Base-by-base conservation (phyloP, 2,888 invertebrate genomes). In the Operophtera brumata region DNA sequence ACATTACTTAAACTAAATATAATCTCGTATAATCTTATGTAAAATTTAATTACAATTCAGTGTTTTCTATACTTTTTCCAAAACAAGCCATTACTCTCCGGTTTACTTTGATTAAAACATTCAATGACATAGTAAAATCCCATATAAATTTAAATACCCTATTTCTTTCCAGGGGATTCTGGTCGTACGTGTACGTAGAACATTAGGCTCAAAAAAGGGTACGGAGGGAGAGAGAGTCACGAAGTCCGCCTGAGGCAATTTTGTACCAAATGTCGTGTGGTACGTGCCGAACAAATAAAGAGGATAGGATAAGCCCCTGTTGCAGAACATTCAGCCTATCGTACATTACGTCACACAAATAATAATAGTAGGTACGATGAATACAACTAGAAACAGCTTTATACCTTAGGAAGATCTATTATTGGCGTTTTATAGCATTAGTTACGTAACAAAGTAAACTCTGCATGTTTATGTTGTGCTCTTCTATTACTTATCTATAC, bases 241-340 rank as follows among this genome's bases (percentile, higher is more conserved):
- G 85, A 82, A 83, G 81, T 79, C 80, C 75, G 80, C 87, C 82
- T 77, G 71, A 84, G 84, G 88, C 89, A 90, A 90, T 90, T 90
- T 87, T 78, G 84, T 86, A 82, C 83, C 89, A 86, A 89, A 88
- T 88, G 88, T 89, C 88, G 84, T 80, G 80, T 65, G 71, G 73
- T 84, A 90, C 89, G 88, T 89, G 89, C 85, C 80, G 71, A 73
- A 85, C 86, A 85, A 85, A 87, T 87, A 88, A 85, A 88, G 83
- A 84, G 81, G 84, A 79, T 70, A 71, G 82, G 78, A 85, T 84
- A 80, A 82, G 83, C 76, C 75, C 71, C 52, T 61, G 57, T 62
- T 62, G 61, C 57, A 58, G 57, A 54, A 54, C 28, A 35, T 40
- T 46, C 25, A 37, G 41, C 45, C 45, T 45, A 42, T 39, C 25